Evolutionary conservation across 2,888 invertebrate species (phyloP), one percentile per base, ranked within the genome.

Genomic region (Leptinotarsa tumamoca): DNA sequence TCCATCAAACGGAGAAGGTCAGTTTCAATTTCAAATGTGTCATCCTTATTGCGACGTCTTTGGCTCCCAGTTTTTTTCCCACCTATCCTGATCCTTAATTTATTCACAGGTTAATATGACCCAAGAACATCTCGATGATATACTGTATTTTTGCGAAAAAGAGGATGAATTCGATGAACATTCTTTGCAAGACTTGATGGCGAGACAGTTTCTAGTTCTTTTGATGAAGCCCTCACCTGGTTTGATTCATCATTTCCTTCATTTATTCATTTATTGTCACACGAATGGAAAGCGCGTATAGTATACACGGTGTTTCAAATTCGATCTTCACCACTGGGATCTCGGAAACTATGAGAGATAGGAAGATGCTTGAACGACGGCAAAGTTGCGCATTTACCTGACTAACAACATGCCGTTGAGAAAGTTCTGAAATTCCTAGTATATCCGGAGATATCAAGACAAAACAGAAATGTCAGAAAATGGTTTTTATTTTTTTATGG

Each of bases 91-190:
- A 23, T 63, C 33, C n/a, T 21, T 0, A 50, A 50, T 52, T 68
- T 23, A 17, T 18, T 27, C 66, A 54, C 72, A 85, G 85, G 67
- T 82, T 68, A 14, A 67, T 15, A 67, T 87, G 5, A 85, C 84
- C 0, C 80, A 84, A 76, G 83, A 83, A 49, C 78, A 80, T 7
- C 23, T 88, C 14, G 82, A 87, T 49, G 87, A 87, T 67, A 76
- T 88, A n/a, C 83, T 87, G 52, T 88, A 83, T 74, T 88, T 88
- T 74, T 76, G 83, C 4, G 67, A 77, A 63, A 68, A 56, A 58
- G 74, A 82, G 56, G 76, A 78, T n/a, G 71, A 74, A 10, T 71
- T 76, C 23, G 76, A 79, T 23, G 76, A 71, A 63, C 49, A 70
- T 13, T 68, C 74, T 4, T 43, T 76, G n/a, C 72, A 76, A 17